These are phyloP conservation scores for Gonocerus acuteangulatus DNA, from an alignment of 2,888 invertebrate genomes.

Conservation along the genomic window DNA sequence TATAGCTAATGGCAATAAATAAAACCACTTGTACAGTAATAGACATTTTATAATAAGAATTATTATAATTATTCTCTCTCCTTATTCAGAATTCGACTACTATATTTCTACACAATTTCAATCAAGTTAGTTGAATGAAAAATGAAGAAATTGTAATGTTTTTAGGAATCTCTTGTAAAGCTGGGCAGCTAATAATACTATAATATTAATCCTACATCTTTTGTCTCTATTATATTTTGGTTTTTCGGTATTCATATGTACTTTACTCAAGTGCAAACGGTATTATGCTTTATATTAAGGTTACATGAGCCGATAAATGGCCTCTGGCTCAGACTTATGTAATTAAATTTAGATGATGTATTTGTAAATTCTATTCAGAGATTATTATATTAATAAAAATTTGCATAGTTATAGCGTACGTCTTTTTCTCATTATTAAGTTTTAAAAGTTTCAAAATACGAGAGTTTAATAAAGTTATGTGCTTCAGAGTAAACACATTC, in stretches of 20 bases:
- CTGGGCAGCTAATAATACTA: slow-evolving; percentile 7
- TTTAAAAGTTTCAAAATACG: too few relatives aligned
- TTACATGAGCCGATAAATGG: slow-evolving; percentile 19
- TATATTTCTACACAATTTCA: too few relatives aligned
- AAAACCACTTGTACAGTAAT: background rate
- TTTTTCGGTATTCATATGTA: slow-evolving; percentile 16
- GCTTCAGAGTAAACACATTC: too few relatives aligned
- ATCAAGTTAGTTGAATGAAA: too few relatives aligned
- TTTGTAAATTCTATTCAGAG: slow-evolving; percentile 18
- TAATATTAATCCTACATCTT: slow-evolving; percentile 16
- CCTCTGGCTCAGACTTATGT: slow-evolving; percentile 16
- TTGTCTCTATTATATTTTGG: slow-evolving; percentile 14
- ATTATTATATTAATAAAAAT: too few relatives aligned
- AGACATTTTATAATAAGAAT: too few relatives aligned
- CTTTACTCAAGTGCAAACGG: slow-evolving; percentile 19
- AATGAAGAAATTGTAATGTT: too few relatives aligned
- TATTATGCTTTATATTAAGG: slow-evolving; percentile 22
- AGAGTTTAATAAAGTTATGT: too few relatives aligned
- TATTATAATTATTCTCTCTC: too few relatives aligned
- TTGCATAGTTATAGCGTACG: too few relatives aligned
- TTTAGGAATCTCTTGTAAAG: background rate
- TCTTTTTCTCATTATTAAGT: too few relatives aligned
- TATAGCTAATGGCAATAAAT: slow-evolving; percentile 10
- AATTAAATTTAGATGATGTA: background rate
- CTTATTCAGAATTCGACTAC: too few relatives aligned